phyloP scores from a whole-genome alignment of 2,113 vertebrate species.

The Sclerurus mexicanus region DNA sequence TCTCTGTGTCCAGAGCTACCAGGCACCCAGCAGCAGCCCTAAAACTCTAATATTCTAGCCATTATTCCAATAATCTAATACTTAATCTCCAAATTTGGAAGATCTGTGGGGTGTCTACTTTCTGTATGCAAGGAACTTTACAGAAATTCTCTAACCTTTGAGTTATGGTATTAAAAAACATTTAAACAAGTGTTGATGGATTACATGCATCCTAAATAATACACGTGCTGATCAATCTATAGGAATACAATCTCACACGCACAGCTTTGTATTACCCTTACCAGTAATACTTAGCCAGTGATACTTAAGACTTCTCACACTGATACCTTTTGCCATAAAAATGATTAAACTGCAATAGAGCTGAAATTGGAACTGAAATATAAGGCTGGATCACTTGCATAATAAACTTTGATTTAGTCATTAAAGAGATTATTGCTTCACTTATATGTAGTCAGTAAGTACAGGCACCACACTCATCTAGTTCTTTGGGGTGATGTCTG shows the following conservation, averaged over 20 bases:
- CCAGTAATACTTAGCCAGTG: neutral
- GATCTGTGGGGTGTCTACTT: neutral
- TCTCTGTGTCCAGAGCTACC: neutral
- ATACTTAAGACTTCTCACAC: neutral
- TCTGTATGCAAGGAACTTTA: neutral
- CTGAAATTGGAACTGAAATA: constrained; percentile 50
- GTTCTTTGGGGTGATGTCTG: neutral
- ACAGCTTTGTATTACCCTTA: neutral
- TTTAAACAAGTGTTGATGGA: neutral
- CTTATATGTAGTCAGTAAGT: neutral
- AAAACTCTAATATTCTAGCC: neutral
- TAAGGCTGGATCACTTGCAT: neutral
- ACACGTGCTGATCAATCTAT: neutral
- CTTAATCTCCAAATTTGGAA: neutral
- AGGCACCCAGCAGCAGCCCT: neutral
- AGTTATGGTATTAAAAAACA: neutral
- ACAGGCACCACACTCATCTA: neutral
- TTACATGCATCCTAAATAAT: neutral
- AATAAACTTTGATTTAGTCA: constrained; percentile 59
- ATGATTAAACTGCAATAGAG: constrained; percentile 24
- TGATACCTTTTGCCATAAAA: constrained; percentile 50
- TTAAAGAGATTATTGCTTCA: constrained; percentile 28
- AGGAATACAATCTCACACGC: neutral
- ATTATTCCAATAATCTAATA: neutral
- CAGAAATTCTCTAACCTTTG: neutral